Base-by-base conservation (phyloP, 2,797 vertebrate species). In the Telmatherina bonti region DNA sequence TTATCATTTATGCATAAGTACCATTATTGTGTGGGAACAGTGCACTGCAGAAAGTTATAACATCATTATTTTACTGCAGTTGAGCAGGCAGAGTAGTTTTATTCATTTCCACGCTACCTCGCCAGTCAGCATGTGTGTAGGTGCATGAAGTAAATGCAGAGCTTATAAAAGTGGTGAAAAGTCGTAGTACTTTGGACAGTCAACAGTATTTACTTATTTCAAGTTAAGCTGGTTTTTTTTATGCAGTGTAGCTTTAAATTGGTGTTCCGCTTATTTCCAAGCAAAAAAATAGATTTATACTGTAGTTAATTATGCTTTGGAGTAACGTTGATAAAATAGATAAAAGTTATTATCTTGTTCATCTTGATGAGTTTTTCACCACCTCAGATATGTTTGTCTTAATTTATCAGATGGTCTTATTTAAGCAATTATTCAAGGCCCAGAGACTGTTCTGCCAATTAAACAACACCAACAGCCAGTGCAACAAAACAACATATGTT, bases 1-100 rank as follows among this genome's bases (percentile, higher is more conserved):
- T 85, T 78, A 90, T 91, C 70, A 88, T 89, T 91, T 88, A 90
- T 92, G 87, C 82, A 90, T 82, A 78, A 88, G 80, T 61, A 71
- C 82, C 49, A 78, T 87, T 85, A 89, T 88, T 89, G 84, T 79
- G 76, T 54, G 31, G 43, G 58, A 83, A 74, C 65, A 67, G 58
- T 7, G 41, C 26, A 15, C 26, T 38, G 61, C 49, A 75, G 74
- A 70, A 73, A 70, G 56, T 65, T 65, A 73, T 70, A 80, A 76
- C 71, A 72, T 79, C 71, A 15, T 68, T 72, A 52, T 83, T 72
- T 83, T 24, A 67, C 65, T 73, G 61, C 67, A 72, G 59, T 55
- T 29, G 51, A 71, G 70, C 60, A 59, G 43, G 66, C 62, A 36
- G 27, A 72, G 61, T 22, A 58, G 41, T 72, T 72, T 63, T 31